A percentile compares a stretch with the other conserved stretches of the same genome.
These are phyloP conservation scores for Mamestra configurata DNA, from an alignment of 1,140 invertebrate species.

Conservation along the genomic window DNA sequence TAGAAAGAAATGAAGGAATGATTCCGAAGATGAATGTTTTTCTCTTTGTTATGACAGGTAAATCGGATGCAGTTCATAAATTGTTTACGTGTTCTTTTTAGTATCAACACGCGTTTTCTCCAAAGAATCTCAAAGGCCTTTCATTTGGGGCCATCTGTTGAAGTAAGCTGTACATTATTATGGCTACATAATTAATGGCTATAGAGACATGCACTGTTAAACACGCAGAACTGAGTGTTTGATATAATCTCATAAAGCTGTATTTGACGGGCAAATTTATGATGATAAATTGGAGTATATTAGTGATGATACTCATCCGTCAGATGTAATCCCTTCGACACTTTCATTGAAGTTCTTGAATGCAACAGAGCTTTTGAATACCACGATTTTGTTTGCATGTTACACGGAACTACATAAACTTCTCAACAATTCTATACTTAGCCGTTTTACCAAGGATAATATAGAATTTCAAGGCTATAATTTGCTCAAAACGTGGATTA, in stretches of 20 bases:
- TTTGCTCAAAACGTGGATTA: conserved; percentile 31
- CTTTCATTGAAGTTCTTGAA: not conserved
- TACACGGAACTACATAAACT: not conserved
- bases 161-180: not conserved
- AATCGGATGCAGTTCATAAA: not conserved
- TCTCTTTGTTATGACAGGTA: not conserved
- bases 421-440: not conserved
- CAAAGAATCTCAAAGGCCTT: not conserved
- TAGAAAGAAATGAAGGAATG: not conserved
- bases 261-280: too few relatives aligned
- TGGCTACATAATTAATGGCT: not conserved
- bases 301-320: too few relatives aligned
- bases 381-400: not conserved
- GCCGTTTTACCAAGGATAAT: not conserved
- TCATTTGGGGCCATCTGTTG: not conserved
- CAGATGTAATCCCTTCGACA: too few relatives aligned
- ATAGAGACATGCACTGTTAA: not conserved
- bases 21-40: not conserved
- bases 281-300: too few relatives aligned
- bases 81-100: conserved; percentile 30
- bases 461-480: conserved; percentile 17
- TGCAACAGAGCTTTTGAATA: not conserved
- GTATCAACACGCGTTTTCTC: conserved; percentile 12
- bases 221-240: not conserved
- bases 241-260: too few relatives aligned